Base-by-base conservation (phyloP, 2,888 invertebrate genomes). In the Megaustenia siamemsis region DNA sequence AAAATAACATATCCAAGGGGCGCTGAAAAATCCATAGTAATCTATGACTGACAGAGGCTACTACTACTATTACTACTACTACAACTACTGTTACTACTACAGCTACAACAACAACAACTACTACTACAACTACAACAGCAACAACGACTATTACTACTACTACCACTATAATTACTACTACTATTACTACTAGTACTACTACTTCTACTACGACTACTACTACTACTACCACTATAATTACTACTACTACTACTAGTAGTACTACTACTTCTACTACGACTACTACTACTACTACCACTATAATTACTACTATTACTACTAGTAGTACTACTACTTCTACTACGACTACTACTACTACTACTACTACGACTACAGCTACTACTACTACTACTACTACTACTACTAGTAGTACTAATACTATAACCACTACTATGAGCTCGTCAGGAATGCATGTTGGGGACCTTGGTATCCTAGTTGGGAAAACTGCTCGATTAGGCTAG, bases 321-420 rank as follows among this genome's bases (percentile, higher is more conserved):
- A 56, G 4, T 24, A 56, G 18, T 56, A 56, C 6, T 18, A 56
- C n/a, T 24, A 18, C 5, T 24, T 4, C 10, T 24, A 24, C 24
- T 56, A 56, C 24, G 18, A 56, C 56, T 24, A 56, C 56, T 24
- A 56, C 10, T 24, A 24, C n/a, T 24, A 5, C 18, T 5, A 15
- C 4, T 24, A 4, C 18, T 24, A 56, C n/a, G 4, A 24, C 56
- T 56, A 12, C 24, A 18, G n/a, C 56, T 56, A 56, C 18, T 24
- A 56, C 56, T 24, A 56, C 56, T 56, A 56, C 6, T 24, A 56
- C 56, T 56, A 5, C 18, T 49, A 12, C 18, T 18, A 71, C 10
- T 24, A 43, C n/a, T 43, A 18, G 40, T 86, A 86, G 28, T 84
- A 53, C n/a, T n/a, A n/a, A n/a, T n/a, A n/a, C n/a, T n/a, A n/a